A percentile compares a stretch with the other conserved stretches of the same genome.
Evolutionary conservation across 2,113 vertebrate species (phyloP).

Genomic region (Lonchura striata): DNA sequence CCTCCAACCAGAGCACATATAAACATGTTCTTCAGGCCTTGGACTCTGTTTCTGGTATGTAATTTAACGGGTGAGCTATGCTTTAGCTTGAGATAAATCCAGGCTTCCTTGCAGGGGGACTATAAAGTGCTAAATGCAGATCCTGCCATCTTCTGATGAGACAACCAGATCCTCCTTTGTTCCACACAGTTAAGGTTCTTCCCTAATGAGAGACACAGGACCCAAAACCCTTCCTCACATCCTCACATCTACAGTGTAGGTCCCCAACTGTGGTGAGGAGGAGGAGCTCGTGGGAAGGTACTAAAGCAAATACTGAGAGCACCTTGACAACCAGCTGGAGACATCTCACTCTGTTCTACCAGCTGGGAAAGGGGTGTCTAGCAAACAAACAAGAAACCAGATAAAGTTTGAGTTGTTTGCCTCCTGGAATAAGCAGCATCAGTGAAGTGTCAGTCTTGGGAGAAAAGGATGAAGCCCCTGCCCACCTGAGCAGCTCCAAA

Average conservation of each 20-base stretch:
- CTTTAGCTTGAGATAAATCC: neutral
- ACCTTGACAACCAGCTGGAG: neutral
- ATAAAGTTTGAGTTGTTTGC: neutral
- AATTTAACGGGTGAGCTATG: neutral
- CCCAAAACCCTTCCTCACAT: neutral
- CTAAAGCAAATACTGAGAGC: neutral
- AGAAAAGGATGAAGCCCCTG: neutral
- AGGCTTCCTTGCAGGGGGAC: neutral
- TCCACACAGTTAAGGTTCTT: neutral
- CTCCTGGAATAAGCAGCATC: neutral
- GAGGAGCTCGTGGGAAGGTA: neutral
- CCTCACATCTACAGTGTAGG: neutral
- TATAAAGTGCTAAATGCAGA: neutral
- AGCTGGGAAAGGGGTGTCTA: neutral
- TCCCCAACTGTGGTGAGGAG: rapidly evolving
- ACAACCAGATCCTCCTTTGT: neutral
- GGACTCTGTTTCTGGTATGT: neutral
- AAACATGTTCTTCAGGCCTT: neutral
- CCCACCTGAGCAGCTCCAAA: neutral
- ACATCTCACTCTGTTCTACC: neutral
- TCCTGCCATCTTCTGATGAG: neutral
- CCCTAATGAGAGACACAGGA: neutral
- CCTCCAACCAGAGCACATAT: neutral
- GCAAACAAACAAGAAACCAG: neutral
- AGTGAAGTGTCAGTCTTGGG: neutral